phyloP scores from a whole-genome alignment of 2,113 vertebrate species.

The Amblyornis subalaris region DNA sequence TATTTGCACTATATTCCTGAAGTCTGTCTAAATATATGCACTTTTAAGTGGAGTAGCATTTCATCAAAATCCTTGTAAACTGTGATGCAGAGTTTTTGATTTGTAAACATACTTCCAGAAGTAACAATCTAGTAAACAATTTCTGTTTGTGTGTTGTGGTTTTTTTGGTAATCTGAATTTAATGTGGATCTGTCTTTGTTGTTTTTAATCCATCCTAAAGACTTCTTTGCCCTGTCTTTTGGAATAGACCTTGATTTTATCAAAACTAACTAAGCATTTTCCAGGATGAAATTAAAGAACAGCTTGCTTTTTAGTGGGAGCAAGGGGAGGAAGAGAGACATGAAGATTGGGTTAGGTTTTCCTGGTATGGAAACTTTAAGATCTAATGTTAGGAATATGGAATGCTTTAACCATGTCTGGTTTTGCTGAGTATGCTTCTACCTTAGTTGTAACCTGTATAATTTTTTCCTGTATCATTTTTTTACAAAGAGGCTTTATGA shows the following conservation, averaged over 20 bases:
- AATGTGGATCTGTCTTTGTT: neutral
- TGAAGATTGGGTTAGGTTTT: neutral
- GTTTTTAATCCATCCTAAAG: neutral
- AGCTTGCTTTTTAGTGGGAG: neutral
- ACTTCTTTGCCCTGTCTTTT: neutral
- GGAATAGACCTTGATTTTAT: neutral
- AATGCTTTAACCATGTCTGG: neutral
- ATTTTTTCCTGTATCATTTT: no score
- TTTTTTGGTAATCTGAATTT: neutral
- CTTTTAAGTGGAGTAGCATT: neutral
- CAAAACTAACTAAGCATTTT: neutral
- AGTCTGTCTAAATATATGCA: neutral
- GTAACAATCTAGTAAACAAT: neutral
- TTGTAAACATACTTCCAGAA: neutral
- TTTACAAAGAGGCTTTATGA: neutral
- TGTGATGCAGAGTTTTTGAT: neutral
- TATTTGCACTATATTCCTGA: neutral
- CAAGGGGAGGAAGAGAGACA: neutral
- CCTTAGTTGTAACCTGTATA: neutral
- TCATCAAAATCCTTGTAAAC: neutral
- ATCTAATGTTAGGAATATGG: neutral
- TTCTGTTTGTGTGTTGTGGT: neutral
- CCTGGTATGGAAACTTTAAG: neutral
- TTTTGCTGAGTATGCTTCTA: neutral
- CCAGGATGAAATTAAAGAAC: neutral